phyloP scores from a whole-genome alignment of 1,140 invertebrate species.

The Cryptotermes secundus region DNA sequence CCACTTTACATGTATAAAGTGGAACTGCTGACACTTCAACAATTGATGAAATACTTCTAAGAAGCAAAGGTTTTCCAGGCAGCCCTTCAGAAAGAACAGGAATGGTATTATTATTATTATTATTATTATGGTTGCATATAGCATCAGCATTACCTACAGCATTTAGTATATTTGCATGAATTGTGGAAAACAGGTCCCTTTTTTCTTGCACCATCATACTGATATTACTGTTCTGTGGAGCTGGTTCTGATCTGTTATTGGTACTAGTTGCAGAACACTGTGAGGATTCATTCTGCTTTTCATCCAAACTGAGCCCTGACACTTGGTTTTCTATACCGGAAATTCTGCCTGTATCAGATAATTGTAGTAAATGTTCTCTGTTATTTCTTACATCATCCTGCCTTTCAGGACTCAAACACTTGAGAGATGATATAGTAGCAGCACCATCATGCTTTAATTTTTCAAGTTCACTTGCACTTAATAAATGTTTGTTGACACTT shows the following conservation, averaged over 20 bases:
- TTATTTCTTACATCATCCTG: not conserved
- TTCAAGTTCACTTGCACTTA: too few relatives aligned
- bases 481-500: not conserved
- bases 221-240: not conserved
- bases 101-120: not conserved
- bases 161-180: not conserved
- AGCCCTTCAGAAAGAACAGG: not conserved
- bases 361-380: not conserved
- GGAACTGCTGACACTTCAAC: not conserved
- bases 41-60: not conserved
- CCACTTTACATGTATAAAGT: not conserved
- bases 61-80: not conserved
- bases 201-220: not conserved
- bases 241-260: not conserved
- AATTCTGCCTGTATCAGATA: not conserved
- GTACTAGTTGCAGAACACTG: not conserved
- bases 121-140: not conserved
- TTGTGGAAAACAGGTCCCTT: not conserved
- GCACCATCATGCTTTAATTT: not conserved
- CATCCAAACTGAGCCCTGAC: conserved; percentile 35
- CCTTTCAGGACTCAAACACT: not conserved
- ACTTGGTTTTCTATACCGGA: conserved; percentile 34
- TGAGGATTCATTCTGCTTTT: not conserved
- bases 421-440: not conserved
- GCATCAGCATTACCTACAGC: not conserved